Evolutionary conservation across 2,113 vertebrate genomes (phyloP), one percentile per base, ranked within the genome.

Genomic region (Oenanthe melanoleuca): DNA sequence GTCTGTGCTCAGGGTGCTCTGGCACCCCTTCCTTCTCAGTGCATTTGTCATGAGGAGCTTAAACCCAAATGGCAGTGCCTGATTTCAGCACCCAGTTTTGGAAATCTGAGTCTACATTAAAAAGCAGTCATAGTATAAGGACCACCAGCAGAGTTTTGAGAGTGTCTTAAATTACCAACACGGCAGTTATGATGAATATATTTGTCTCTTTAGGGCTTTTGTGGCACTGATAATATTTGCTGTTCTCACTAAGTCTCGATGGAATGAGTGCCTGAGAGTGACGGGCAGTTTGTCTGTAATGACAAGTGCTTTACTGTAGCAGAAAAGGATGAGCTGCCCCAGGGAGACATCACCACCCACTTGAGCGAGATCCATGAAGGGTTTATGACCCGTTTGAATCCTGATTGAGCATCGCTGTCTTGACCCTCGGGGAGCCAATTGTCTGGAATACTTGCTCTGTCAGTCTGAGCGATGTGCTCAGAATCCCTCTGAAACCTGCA

Each of bases 381-480:
- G 95, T 98, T 98, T 98, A 98, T 98, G 98, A 98, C 98, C 98
- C 92, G 66, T 97, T 98, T 98, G 98, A 98, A 98, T 98, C 98
- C 97, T 98, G 97, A 98, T 97, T 31, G 95, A 98, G 97, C 97
- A 95, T 97, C 90, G 85, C 97, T 98, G 96, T 97, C 97, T 96
- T 98, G 97, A 98, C 98, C 97, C 97, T 96, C 93, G 17, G 97
- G 97, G 97, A 98, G 96, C 97, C 96, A 98, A 97, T 97, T 98
- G 98, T 98, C 97, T 98, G 97, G 96, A 97, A 97, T 98, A 93
- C 96, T 98, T 97, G 95, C 93, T 97, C 97, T 97, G 98, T 98
- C 98, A 97, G 95, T 98, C 98, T 98, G 95, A 97, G 90, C 6
- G 55, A 97, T 98, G 98, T 97, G 97, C 97, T 97, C 96, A 94